Conservation (phyloP, 2,797 vertebrate species). For the Aeoliscus strigatus region DNA sequence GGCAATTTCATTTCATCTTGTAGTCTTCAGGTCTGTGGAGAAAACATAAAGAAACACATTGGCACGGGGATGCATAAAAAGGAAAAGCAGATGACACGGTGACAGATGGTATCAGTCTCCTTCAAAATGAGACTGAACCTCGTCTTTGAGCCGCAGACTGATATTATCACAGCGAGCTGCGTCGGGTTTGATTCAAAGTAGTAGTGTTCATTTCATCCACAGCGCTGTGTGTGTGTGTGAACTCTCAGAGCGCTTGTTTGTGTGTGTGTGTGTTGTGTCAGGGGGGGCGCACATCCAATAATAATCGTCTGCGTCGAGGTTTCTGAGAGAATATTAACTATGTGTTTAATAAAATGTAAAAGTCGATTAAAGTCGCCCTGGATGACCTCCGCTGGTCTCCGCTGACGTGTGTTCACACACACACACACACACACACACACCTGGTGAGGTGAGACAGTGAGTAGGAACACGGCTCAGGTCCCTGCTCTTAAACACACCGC, state of each 20-base stretch:
- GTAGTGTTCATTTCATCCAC: constrained; percentile 40
- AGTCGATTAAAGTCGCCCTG: constrained; percentile 38
- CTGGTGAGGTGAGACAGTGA: constrained; percentile 37
- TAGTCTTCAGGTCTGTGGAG: constrained; percentile 73
- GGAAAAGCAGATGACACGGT: constrained; percentile 26
- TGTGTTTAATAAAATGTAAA: constrained; percentile 57
- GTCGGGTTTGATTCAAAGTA: constrained; percentile 44
- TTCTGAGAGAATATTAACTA: constrained; percentile 61
- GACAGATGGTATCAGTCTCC: constrained; percentile 40
- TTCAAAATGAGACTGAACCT: constrained; percentile 40
- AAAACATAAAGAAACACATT: constrained; percentile 44
- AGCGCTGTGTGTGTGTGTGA: constrained; percentile 34
- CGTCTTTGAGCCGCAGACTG: constrained; percentile 44
- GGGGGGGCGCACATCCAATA: constrained; percentile 22
- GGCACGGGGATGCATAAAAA: constrained; percentile 18
- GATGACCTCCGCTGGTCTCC: constrained; percentile 25
- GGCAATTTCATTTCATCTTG: constrained; percentile 71
- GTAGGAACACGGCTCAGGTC: constrained; percentile 51
- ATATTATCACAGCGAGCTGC: constrained; percentile 46
- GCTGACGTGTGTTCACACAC: constrained; percentile 5
- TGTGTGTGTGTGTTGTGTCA: constrained; percentile 4
- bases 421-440: constrained; percentile 8
- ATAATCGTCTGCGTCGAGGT: constrained; percentile 32
- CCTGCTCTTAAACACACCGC: constrained; percentile 42
- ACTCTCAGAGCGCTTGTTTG: constrained; percentile 15